A percentile compares a stretch with the other conserved stretches of the same genome.
phyloP scores from a whole-genome alignment of 1,140 invertebrate species.

The Drosophila bocki region DNA sequence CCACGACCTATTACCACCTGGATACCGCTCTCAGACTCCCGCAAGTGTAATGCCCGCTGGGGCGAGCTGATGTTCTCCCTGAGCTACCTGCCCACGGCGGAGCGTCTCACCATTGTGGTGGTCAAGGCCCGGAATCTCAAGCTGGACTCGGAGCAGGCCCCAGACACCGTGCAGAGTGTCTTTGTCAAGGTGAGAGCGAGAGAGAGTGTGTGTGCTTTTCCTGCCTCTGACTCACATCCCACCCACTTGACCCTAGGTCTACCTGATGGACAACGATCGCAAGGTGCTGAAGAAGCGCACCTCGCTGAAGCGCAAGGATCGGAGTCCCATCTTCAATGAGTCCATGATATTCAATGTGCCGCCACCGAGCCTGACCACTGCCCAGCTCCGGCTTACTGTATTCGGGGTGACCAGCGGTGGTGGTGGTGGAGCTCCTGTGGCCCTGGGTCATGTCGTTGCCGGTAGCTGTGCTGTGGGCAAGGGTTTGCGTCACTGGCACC shows the following conservation, averaged over 20 bases:
- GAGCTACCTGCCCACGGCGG: constrained; percentile 92
- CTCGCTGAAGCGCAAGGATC: constrained; percentile 89
- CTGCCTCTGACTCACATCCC: background rate
- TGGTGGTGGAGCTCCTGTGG: constrained; percentile 86
- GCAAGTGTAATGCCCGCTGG: constrained; percentile 87
- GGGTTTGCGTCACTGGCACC: constrained; percentile 92
- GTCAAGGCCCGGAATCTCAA: constrained; percentile 92
- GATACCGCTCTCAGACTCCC: constrained; percentile 86
- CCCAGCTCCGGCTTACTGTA: constrained; percentile 90
- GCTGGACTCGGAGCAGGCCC: constrained; percentile 83
- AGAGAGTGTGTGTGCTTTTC: background rate
- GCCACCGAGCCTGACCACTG: constrained; percentile 88
- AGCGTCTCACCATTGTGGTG: constrained; percentile 92
- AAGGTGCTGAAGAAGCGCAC: constrained; percentile 92
- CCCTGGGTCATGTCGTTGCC: constrained; percentile 91
- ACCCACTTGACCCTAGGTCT: constrained; percentile 86
- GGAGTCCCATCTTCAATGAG: constrained; percentile 92
- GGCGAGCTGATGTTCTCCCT: constrained; percentile 94
- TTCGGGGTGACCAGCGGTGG: constrained; percentile 87
- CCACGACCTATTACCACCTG: constrained; percentile 86
- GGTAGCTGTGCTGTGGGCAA: constrained; percentile 89
- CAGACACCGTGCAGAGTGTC: constrained; percentile 59
- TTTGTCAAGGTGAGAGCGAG: constrained; percentile 74
- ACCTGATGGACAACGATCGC: constrained; percentile 91
- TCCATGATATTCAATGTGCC: constrained; percentile 92